A percentile compares a stretch with the other conserved stretches of the same genome.
Conservation (phyloP, 2,888 invertebrate species). For the Ophion ellenae region DNA sequence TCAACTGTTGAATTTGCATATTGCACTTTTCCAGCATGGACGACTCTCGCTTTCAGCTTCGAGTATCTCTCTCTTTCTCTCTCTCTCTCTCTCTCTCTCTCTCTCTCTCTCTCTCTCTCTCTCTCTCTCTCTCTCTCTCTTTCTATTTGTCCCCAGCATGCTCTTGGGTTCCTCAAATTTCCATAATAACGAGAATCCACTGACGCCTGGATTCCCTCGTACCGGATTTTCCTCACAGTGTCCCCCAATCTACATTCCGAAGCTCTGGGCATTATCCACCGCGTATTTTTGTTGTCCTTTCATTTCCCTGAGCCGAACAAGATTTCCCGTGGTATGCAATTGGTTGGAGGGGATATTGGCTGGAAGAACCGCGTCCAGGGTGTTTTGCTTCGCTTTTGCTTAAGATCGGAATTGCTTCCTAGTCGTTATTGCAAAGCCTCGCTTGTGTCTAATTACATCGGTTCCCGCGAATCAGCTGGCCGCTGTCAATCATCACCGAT, state of each 20-base stretch:
- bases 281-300: constrained; percentile 21
- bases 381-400: not conserved
- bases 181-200: constrained; percentile 64
- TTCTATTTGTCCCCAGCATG: not conserved
- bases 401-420: not conserved
- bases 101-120: constrained; percentile 12
- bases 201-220: constrained; percentile 28
- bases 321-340: not conserved
- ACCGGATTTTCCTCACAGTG: constrained; percentile 44
- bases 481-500: not conserved
- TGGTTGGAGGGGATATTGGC: not conserved
- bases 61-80: constrained; percentile 23
- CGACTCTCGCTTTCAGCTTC: constrained; percentile 15
- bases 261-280: not conserved
- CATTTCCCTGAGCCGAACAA: not conserved
- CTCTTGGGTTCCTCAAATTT: constrained; percentile 51
- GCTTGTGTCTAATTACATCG: not conserved
- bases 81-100: constrained; percentile 14
- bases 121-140: constrained; percentile 9
- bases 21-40: constrained; percentile 61
- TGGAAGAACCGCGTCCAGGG: not conserved
- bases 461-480: not conserved
- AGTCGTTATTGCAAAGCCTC: not conserved
- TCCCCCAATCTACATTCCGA: constrained; percentile 31
- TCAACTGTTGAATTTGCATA: constrained; percentile 62